Evolutionary conservation across 2,797 vertebrate species (phyloP).

Genomic region (Myiotriccus ornatus): DNA sequence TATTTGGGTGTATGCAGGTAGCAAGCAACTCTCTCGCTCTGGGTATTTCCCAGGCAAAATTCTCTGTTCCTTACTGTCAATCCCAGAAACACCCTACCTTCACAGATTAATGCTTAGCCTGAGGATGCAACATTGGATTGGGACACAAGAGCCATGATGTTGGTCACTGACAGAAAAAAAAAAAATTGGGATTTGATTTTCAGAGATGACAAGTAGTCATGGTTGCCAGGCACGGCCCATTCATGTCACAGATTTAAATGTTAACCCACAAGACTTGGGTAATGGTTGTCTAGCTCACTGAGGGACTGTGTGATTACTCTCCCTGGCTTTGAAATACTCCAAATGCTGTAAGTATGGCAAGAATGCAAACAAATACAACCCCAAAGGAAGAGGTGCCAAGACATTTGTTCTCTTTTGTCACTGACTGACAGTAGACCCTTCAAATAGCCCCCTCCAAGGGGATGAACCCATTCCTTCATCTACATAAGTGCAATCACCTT

Average conservation of each 20-base stretch:
- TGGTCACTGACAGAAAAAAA: neutral
- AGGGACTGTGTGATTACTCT: neutral
- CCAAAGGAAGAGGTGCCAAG: neutral
- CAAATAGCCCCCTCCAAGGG: neutral
- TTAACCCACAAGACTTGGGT: accelerated
- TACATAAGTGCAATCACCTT: neutral
- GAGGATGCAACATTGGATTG: neutral
- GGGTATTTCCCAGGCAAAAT: neutral
- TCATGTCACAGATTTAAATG: neutral
- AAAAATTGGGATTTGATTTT: neutral
- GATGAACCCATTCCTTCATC: neutral
- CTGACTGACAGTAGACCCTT: neutral
- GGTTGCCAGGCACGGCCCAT: neutral
- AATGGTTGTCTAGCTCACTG: neutral
- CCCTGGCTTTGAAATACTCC: neutral
- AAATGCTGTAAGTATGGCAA: neutral
- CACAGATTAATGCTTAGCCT: accelerated
- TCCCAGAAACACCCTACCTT: neutral
- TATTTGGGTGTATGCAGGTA: neutral
- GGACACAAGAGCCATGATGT: neutral
- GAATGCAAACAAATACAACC: neutral
- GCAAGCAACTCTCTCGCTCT: neutral
- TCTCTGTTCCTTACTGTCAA: neutral
- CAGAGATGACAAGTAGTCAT: neutral
- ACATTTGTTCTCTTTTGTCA: neutral